Evolutionary conservation across 2,113 vertebrate genomes (phyloP), one percentile per base, ranked within the genome.

Genomic region (Sinocyclocheilus anophthalmus): DNA sequence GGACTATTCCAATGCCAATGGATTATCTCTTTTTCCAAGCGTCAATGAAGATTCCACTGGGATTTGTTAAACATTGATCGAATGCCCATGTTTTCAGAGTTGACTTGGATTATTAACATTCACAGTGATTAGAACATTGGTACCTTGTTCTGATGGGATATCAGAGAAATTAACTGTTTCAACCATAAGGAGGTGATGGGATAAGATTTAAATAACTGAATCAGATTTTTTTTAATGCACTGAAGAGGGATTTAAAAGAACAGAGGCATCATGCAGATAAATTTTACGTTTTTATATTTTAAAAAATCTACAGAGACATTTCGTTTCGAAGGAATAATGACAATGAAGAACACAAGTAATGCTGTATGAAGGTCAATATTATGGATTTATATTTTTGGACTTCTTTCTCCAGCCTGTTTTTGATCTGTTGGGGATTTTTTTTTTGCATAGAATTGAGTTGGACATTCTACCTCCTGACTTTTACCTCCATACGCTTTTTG

Each of bases 1-100:
- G 84, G 82, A 86, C 76, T 84, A 33, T 78, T 88, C 9, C 18
- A n/a, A n/a, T 65, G 63, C n/a, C 85, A 84, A 24, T 89, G 88
- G 88, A 89, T 89, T 87, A 82, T 67, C 82, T 63, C 37, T 80
- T 57, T 55, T 59, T 86, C 42, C 70, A 53, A 65, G 83, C 70
- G 16, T 50, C 77, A 76, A 48, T 48, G 26, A 53, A 84, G 33
- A 30, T 84, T 76, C 48, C 76, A 53, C n/a, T 45, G 42, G 87
- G 81, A 88, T 88, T 81, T 48, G 84, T 59, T 80, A 84, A 84
- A 83, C 26, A 83, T 57, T 20, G 10, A 78, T 30, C 12, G 13
- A 82, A 82, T 37, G 20, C 0, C 11, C 42, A 61, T 48, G 22
- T 81, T 85, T 83, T 69, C 45, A 83, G 26, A 78, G 76, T 73